Base-by-base conservation (phyloP, 2,888 invertebrate genomes). In the Melanostoma scalare region DNA sequence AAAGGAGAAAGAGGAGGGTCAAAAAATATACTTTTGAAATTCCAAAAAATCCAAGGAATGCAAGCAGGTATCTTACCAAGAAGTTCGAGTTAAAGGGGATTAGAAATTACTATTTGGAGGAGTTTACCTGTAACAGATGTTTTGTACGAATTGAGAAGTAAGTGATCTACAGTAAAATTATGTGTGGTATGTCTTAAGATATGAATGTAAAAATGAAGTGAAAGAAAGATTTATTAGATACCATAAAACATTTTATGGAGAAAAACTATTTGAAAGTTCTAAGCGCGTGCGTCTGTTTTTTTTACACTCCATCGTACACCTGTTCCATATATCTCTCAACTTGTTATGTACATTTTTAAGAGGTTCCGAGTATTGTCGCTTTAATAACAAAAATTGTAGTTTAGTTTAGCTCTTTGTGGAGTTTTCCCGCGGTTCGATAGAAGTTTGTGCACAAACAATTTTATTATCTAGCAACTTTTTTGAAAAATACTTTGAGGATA, bases 71-170 rank as follows among this genome's bases (percentile, higher is more conserved):
- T 8, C 35, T 20, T 33, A n/a, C 4, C 20, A 6, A 36, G 9
- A 63, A 9, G 36, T 9, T 63, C 10, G 9, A 20, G 20, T 20
- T 0, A 20, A 20, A 20, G 20, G 20, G 20, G 20, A 38, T 36
- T 30, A 44, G 2, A 44, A 33, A 44, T 3, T 3, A 38, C n/a
- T 50, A 9, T 6, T 8, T 42, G 30, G 6, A 58, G 55, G 10
- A 77, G 77, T 48, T 74, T 60, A 52, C 55, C 10, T 20, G 55
- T 6, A 74, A 63, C 79, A 80, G 79, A 74, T 80, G 79, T 80
- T 75, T 60, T 33, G 42, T 33, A 60, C 4, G 33, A 10, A 5
- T 4, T 6, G n/a, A 6, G 31, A 20, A 30, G 0, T 4, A 42
- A 10, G 2, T 46, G 10, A 10, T n/a, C 10, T 6, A 5, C 42